phyloP scores from a whole-genome alignment of 2,797 vertebrate genomes.

The Rachycentron canadum region DNA sequence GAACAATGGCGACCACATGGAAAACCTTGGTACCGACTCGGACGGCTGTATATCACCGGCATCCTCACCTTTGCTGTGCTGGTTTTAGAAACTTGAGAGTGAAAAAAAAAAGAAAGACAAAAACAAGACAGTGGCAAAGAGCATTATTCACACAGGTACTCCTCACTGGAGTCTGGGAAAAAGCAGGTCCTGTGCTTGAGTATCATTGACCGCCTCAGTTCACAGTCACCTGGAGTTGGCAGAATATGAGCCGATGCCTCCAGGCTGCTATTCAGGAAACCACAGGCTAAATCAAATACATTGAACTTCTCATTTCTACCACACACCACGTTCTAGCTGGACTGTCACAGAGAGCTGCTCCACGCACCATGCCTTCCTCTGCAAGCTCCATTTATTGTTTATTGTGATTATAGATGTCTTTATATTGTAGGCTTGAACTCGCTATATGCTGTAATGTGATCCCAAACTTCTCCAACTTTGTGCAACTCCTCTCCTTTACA shows the following conservation, averaged over 20 bases:
- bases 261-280: conserved; percentile 40
- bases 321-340: neutral
- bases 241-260: conserved; percentile 28
- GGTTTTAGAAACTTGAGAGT: neutral
- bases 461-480: neutral
- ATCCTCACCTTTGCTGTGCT: conserved; percentile 13
- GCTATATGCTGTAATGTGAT: neutral
- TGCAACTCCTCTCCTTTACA: neutral
- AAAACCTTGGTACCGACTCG: conserved; percentile 14
- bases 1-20: conserved; percentile 1
- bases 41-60: conserved; percentile 19
- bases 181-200: neutral
- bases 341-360: neutral
- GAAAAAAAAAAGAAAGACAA: neutral
- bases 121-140: conserved; percentile 16
- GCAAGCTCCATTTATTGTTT: neutral
- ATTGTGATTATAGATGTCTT: neutral
- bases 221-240: conserved; percentile 15
- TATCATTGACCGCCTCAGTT: neutral
- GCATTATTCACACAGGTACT: neutral
- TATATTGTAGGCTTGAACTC: too few species aligned
- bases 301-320: conserved; percentile 31
- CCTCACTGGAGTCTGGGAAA: neutral
- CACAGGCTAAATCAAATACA: conserved; percentile 45
- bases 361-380: neutral